Evolutionary conservation across 2,888 invertebrate genomes (phyloP).

Genomic region (Sinotaia quadrata): DNA sequence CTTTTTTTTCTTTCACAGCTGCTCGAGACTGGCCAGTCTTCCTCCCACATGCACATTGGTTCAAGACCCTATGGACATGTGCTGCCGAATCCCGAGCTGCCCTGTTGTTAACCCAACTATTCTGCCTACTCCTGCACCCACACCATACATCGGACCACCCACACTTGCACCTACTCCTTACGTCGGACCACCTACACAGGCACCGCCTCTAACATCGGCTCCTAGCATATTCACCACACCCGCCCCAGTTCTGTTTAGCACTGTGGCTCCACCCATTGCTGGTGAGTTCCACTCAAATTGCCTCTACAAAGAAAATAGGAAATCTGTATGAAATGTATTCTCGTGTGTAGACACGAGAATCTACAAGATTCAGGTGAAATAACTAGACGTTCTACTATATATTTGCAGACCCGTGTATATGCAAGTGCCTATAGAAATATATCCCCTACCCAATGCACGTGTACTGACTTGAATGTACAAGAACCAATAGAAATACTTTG

Average conservation of each 20-base stretch:
- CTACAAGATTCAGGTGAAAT: too few relatives aligned
- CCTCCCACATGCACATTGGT: conserved; percentile 50
- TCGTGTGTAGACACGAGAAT: too few relatives aligned
- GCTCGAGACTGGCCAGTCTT: conserved; percentile 45
- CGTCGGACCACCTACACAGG: background rate
- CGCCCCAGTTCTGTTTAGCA: too few relatives aligned
- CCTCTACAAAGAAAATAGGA: background rate
- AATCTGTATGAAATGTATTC: too few relatives aligned
- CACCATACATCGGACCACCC: conserved; percentile 9
- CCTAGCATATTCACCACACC: conserved; percentile 3
- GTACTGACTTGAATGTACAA: too few relatives aligned
- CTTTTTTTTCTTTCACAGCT: conserved; percentile 38
- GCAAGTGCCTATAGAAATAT: too few relatives aligned
- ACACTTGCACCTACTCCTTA: conserved; percentile 20
- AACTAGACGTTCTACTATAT: too few relatives aligned
- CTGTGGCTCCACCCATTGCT: background rate
- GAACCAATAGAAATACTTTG: too few relatives aligned
- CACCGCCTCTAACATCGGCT: background rate
- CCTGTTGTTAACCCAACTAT: conserved; percentile 27
- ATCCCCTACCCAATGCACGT: too few relatives aligned
- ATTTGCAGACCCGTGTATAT: too few relatives aligned
- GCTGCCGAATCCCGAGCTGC: conserved; percentile 52
- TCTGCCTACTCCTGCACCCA: conserved; percentile 14
- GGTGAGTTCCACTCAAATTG: background rate
- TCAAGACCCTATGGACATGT: conserved; percentile 47